Evolutionary conservation across 2,797 vertebrate species (phyloP).

Genomic region (Psittacula echo): DNA sequence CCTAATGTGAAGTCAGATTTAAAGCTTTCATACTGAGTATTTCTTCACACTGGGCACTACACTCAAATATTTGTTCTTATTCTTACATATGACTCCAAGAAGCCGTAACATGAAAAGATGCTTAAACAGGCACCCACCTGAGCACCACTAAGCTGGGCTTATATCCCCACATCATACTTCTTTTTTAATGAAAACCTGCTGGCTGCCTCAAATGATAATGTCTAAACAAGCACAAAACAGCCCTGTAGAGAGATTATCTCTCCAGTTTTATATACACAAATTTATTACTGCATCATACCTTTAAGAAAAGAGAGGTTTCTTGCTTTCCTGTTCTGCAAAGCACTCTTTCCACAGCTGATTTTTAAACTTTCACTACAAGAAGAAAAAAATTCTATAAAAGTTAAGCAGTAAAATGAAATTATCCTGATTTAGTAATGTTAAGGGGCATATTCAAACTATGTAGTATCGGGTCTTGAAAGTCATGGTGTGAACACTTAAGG

Average conservation of each 20-base stretch:
- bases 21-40: background rate
- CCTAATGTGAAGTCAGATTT: background rate
- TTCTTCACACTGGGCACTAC: background rate
- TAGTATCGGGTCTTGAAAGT: background rate
- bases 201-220: background rate
- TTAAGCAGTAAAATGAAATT: background rate
- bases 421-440: background rate
- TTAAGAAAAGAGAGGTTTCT: background rate
- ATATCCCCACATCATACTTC: background rate
- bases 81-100: background rate
- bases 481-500: background rate
- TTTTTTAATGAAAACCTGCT: conserved; percentile 18
- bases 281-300: background rate
- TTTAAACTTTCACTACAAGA: background rate
- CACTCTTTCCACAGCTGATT: background rate
- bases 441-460: background rate
- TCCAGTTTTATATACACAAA: background rate
- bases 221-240: background rate
- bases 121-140: background rate
- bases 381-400: background rate
- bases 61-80: background rate
- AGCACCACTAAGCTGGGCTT: background rate
- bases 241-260: background rate
- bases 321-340: background rate
- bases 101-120: background rate